Conservation (phyloP, 1,140 invertebrate species). For the Melipona quadrifasciata region DNA sequence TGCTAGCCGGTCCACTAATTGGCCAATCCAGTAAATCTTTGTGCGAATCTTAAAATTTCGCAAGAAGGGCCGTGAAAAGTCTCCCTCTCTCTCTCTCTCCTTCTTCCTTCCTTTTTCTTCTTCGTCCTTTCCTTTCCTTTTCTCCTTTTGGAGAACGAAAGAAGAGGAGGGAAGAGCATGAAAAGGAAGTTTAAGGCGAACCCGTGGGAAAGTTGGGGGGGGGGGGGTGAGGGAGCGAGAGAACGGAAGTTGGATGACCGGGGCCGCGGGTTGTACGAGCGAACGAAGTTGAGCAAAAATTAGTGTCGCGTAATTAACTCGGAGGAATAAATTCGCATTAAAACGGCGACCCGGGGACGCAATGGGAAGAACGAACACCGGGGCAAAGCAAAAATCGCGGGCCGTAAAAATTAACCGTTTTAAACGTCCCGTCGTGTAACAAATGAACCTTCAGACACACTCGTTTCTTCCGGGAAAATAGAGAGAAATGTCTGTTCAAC, state of each 20-base stretch:
- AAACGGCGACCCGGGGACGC: constrained; percentile 52
- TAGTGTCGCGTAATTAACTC: constrained; percentile 80
- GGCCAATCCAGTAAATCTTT: constrained; percentile 55
- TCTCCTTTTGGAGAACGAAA: not conserved
- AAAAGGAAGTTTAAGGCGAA: constrained; percentile 55
- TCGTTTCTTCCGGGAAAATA: constrained; percentile 53
- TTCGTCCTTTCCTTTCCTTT: too few relatives aligned
- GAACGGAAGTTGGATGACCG: constrained; percentile 66
- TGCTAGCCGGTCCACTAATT: constrained; percentile 47
- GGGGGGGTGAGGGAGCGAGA: too few relatives aligned
- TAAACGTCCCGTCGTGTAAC: constrained; percentile 71
- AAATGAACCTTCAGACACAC: constrained; percentile 74
- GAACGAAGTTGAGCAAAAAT: constrained; percentile 77
- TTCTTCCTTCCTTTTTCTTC: not conserved
- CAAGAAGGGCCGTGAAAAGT: constrained; percentile 32
- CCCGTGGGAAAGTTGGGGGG: constrained; percentile 54
- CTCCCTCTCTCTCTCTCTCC: not conserved
- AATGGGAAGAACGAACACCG: constrained; percentile 52
- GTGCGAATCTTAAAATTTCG: constrained; percentile 56
- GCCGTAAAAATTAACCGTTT: constrained; percentile 77
- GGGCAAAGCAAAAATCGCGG: constrained; percentile 67
- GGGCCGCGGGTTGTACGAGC: constrained; percentile 64
- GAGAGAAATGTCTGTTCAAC: not conserved
- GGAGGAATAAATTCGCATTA: constrained; percentile 78
- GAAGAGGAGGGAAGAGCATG: not conserved